Base-by-base conservation (phyloP, 1,140 invertebrate species). In the Dendrolimus punctatus region DNA sequence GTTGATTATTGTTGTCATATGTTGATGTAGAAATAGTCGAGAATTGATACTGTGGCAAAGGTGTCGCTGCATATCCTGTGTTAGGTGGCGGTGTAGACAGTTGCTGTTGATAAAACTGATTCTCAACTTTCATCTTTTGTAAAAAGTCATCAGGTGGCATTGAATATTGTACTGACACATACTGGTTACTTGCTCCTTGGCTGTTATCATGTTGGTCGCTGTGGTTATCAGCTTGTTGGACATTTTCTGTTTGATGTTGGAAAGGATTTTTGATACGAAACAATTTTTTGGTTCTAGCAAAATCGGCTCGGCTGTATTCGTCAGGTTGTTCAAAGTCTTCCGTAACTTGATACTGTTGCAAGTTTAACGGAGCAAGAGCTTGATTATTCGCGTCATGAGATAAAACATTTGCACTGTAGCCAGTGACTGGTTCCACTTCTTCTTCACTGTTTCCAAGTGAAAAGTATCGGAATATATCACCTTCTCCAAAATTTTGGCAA, bases 81-180 rank as follows among this genome's bases (percentile, higher is more conserved):
- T 62, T 68, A 9, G 83, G 64, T 37, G 71, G 45, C 58, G 67
- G 76, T 2, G 80, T 85, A 5, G 80, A 80, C 48, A 59, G 57
- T 40, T 67, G 71, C 23, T 49, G 75, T 58, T 78, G 73, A 39
- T 78, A 69, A 45, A 73, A 82, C 46, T 79, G 75, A 57, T 71
- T 80, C 46, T 83, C 77, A 46, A 68, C 70, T 59, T 76, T 80
- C 60, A 85, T 68, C 55, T 86, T 73, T 54, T 85, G 79, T 23
- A 88, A 64, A 55, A 87, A 88, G 9, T 84, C 80, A 60, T 87
- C 85, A 43, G 85, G 87, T 46, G 87, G 85, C 44, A 87, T 62
- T 9, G 82, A 82, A 54, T 87, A 88, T 64, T 85, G 79, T 57
- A 85, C 68, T 37, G 81, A 72, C 46, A 81, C 66, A 71, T 86